Evolutionary conservation across 2,888 invertebrate species (phyloP).

Genomic region (Machimus atricapillus): DNA sequence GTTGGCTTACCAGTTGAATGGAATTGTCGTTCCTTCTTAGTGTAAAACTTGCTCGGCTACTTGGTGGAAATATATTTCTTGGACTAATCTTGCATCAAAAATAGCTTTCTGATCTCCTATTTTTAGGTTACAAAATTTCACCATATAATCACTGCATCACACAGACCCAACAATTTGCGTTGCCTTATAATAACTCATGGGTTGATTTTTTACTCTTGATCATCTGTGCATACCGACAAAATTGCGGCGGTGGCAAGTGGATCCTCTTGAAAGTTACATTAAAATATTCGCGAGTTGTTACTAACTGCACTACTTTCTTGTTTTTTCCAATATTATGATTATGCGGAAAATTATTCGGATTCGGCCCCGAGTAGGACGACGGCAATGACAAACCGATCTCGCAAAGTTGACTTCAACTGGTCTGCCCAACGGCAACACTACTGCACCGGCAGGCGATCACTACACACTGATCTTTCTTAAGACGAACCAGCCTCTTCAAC

Average conservation of each 20-base stretch:
- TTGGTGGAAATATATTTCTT: neutral
- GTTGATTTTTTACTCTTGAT: neutral
- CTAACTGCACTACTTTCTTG: neutral
- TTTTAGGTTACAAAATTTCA: conserved; percentile 11
- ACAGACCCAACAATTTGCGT: neutral
- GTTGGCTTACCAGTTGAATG: neutral
- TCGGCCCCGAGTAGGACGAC: neutral
- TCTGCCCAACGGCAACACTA: neutral
- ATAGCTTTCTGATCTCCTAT: neutral
- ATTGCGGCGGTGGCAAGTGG: neutral
- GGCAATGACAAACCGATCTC: neutral
- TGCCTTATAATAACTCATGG: neutral
- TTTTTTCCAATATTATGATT: neutral
- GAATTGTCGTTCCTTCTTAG: neutral
- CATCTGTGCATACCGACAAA: neutral
- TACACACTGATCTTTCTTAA: neutral
- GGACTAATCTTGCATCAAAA: neutral
- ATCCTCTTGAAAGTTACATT: neutral
- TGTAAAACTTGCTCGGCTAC: neutral
- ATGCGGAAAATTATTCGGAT: neutral
- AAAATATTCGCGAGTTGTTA: neutral
- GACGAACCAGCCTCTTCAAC: neutral
- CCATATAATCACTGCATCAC: neutral
- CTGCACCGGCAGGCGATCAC: neutral
- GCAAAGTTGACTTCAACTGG: neutral